A percentile compares a stretch with the other conserved stretches of the same genome.
phyloP scores from a whole-genome alignment of 2,797 vertebrate genomes.

The Allobates femoralis region DNA sequence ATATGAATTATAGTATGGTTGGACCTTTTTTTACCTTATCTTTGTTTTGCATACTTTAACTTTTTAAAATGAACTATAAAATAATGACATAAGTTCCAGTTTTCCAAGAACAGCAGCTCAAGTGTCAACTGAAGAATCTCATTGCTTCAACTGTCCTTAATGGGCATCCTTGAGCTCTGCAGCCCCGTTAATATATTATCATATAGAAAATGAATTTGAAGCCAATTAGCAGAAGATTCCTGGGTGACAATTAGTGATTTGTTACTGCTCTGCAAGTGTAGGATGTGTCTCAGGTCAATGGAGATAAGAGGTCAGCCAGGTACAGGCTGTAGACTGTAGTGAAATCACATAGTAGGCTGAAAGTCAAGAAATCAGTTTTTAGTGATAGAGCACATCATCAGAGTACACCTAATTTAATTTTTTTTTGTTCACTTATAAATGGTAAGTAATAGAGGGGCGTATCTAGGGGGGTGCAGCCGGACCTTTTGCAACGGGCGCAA shows the following conservation, averaged over 20 bases:
- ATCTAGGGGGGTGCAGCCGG: too few species aligned
- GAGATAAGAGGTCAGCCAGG: slow-evolving; percentile 15
- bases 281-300: slow-evolving; percentile 24
- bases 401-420: background rate
- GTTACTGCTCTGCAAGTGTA: background rate
- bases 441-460: background rate
- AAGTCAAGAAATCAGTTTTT: background rate
- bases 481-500: too few species aligned
- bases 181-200: background rate
- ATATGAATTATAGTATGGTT: too few species aligned
- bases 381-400: background rate
- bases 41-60: too few species aligned
- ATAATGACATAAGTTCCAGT: too few species aligned
- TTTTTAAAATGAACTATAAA: too few species aligned
- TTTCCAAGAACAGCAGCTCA: background rate
- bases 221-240: background rate
- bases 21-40: too few species aligned
- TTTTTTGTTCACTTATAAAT: background rate
- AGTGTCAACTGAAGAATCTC: background rate
- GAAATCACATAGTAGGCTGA: background rate
- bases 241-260: slow-evolving; percentile 15
- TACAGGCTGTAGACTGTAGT: background rate
- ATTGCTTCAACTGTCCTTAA: background rate
- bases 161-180: background rate
- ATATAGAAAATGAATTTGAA: background rate